phyloP scores from a whole-genome alignment of 2,113 vertebrate species.

The Passer montanus region DNA sequence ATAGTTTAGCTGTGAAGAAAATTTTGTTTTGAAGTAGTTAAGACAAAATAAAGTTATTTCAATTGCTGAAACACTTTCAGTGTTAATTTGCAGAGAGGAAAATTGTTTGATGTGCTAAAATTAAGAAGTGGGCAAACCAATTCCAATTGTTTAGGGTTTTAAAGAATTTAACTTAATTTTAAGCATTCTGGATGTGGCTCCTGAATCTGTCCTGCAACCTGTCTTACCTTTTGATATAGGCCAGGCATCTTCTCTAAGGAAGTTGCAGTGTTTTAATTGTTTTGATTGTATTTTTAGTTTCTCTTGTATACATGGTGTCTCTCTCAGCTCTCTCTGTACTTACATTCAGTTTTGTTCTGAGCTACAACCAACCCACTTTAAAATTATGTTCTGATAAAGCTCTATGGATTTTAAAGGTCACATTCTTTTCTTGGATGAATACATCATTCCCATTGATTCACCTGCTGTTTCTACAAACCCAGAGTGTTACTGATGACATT shows the following conservation, averaged over 20 bases:
- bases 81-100: neutral
- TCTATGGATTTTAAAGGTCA: conserved; percentile 41
- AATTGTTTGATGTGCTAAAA: neutral
- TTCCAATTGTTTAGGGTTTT: neutral
- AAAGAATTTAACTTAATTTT: neutral
- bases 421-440: conserved; percentile 3
- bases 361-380: neutral
- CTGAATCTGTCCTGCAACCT: neutral
- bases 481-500: conserved; percentile 51
- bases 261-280: neutral
- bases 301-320: neutral
- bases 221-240: neutral
- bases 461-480: conserved; percentile 38
- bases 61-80: neutral
- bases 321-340: neutral
- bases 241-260: neutral
- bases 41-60: neutral
- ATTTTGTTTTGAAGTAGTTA: neutral
- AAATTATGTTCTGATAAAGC: neutral
- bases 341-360: neutral
- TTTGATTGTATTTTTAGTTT: neutral
- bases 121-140: neutral
- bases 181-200: neutral
- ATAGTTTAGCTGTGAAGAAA: neutral
- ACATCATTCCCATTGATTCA: conserved; percentile 19